These are phyloP conservation scores for Lomographa bimaculata DNA, from an alignment of 2,888 invertebrate genomes.

Conservation along the genomic window DNA sequence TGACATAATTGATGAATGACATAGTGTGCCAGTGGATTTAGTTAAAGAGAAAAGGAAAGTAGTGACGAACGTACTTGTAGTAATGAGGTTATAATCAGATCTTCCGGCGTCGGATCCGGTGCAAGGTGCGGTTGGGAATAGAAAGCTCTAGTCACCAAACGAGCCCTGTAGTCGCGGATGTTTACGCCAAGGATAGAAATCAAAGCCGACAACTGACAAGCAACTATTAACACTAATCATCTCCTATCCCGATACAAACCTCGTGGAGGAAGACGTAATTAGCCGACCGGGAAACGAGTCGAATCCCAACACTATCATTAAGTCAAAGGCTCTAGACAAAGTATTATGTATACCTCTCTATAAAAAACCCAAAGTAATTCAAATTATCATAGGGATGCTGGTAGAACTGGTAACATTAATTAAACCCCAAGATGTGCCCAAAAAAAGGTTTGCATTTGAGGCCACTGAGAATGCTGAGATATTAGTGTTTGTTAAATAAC, in stretches of 20 bases:
- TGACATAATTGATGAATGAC: slow-evolving; percentile 9
- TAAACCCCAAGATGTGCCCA: slow-evolving; percentile 14
- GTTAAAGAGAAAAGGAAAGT: slow-evolving; percentile 55
- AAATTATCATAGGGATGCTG: slow-evolving; percentile 1
- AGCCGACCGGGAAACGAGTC: slow-evolving; percentile 27
- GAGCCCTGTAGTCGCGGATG: slow-evolving; percentile 62
- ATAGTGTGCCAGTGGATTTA: slow-evolving; percentile 15
- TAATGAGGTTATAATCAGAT: slow-evolving; percentile 69
- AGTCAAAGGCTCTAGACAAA: slow-evolving; percentile 20
- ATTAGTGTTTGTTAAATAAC: slow-evolving; percentile 63
- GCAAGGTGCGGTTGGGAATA: slow-evolving; percentile 53
- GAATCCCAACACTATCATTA: slow-evolving; percentile 34
- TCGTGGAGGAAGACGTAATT: slow-evolving; percentile 44
- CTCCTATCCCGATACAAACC: slow-evolving; percentile 38
- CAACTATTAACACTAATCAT: slow-evolving; percentile 44
- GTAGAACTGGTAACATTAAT: slow-evolving; percentile 2
- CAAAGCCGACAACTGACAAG: slow-evolving; percentile 49
- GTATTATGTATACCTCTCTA: slow-evolving; percentile 5
- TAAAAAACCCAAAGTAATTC: slow-evolving; percentile 10
- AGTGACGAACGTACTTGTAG: slow-evolving; percentile 38
- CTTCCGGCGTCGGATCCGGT: slow-evolving; percentile 56
- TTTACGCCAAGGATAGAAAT: slow-evolving; percentile 63
- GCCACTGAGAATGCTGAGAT: slow-evolving; percentile 40
- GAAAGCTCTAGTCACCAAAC: slow-evolving; percentile 61
- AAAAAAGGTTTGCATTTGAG: slow-evolving; percentile 24